A percentile compares a stretch with the other conserved stretches of the same genome.
phyloP scores from a whole-genome alignment of 2,113 vertebrate species.

The Nyctibius bracteatus region DNA sequence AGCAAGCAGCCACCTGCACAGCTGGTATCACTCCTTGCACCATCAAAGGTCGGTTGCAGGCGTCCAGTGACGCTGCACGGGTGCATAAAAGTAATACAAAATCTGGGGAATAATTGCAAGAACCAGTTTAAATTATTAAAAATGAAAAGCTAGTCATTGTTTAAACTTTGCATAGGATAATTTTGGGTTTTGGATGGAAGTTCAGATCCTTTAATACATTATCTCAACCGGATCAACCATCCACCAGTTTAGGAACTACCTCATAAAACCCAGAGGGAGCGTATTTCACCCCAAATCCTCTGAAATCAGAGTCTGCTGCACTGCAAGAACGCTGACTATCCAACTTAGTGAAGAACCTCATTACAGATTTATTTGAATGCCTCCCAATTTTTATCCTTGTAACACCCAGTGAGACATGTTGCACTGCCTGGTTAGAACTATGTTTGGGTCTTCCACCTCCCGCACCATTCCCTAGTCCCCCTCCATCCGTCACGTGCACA shows the following conservation, averaged over 20 bases:
- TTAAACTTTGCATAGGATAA: neutral
- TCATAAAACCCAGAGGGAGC: neutral
- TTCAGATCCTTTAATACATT: neutral
- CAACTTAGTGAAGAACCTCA: neutral
- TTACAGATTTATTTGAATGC: neutral
- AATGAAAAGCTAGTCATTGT: neutral
- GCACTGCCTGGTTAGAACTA: neutral
- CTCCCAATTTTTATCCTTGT: neutral
- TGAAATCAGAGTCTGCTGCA: neutral
- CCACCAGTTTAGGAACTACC: neutral
- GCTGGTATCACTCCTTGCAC: neutral
- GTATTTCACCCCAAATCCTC: neutral
- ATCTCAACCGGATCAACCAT: neutral
- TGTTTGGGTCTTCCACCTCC: neutral
- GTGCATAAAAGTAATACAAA: fast-evolving
- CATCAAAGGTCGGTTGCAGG: neutral
- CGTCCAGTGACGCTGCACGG: fast-evolving
- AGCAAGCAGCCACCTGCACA: neutral
- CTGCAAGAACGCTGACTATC: neutral
- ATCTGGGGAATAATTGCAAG: neutral
- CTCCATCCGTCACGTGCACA: neutral
- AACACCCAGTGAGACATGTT: neutral
- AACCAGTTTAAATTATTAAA: neutral
- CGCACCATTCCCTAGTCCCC: fast-evolving
- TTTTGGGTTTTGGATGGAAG: neutral